phyloP scores from a whole-genome alignment of 2,113 vertebrate genomes.

The Pithys albifrons region DNA sequence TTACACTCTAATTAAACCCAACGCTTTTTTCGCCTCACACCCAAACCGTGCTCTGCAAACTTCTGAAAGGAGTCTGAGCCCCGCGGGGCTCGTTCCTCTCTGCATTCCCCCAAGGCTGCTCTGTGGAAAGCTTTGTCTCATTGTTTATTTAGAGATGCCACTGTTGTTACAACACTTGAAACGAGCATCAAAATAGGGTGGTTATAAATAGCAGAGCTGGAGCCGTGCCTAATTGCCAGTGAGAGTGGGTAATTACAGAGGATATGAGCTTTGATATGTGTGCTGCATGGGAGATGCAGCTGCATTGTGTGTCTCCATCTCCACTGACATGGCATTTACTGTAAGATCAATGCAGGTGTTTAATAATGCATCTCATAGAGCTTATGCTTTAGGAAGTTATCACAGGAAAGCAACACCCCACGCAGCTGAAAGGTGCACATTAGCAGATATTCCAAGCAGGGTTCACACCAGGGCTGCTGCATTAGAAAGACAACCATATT shows the following conservation, averaged over 20 bases:
- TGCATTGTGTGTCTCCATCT: not conserved
- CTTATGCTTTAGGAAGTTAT: not conserved
- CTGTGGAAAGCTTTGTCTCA: constrained; percentile 20
- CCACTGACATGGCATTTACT: not conserved
- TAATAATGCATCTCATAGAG: constrained; percentile 3
- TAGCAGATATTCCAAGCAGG: not conserved
- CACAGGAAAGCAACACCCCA: not conserved
- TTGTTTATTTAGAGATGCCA: constrained; percentile 30
- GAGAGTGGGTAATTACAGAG: constrained; percentile 9
- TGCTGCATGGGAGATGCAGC: not conserved
- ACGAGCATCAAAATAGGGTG: constrained; percentile 6
- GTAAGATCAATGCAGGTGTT: constrained; percentile 12
- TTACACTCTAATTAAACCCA: not conserved
- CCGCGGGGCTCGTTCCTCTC: not conserved
- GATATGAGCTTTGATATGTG: constrained; percentile 30
- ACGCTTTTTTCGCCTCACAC: not conserved
- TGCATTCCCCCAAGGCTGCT: not conserved
- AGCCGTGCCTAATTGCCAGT: not conserved
- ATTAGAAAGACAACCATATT: not conserved
- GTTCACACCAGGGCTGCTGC: not conserved
- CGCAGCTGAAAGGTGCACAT: not conserved
- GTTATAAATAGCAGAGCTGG: not conserved
- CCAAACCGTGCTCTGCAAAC: not conserved
- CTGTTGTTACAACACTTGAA: not conserved
- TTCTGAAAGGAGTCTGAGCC: not conserved